Conservation (phyloP, 2,888 invertebrate species). For the Drepana falcataria region DNA sequence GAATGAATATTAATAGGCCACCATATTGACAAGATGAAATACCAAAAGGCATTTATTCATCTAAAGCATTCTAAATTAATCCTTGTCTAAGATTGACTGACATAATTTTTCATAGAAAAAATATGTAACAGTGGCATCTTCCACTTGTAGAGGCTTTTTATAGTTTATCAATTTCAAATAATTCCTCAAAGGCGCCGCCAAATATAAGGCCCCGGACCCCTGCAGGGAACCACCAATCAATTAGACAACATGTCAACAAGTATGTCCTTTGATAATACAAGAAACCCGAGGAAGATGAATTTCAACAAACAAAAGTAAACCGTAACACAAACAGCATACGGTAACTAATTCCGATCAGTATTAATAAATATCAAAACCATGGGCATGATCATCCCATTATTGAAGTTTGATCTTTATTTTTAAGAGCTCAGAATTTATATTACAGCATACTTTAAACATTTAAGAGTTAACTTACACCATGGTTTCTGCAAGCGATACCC, state of each 20-base stretch:
- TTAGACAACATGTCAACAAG: slow-evolving; percentile 79
- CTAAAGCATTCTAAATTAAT: slow-evolving; percentile 15
- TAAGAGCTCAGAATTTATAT: slow-evolving; percentile 13
- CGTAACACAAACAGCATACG: slow-evolving; percentile 55
- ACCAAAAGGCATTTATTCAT: slow-evolving; percentile 9
- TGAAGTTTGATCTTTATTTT: slow-evolving; percentile 30
- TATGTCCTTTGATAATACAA: slow-evolving; percentile 70
- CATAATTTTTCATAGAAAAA: slow-evolving; percentile 39
- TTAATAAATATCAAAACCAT: slow-evolving; percentile 32
- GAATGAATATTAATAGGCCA: neutral
- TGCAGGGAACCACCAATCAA: slow-evolving; percentile 75
- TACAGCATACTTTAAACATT: slow-evolving; percentile 31
- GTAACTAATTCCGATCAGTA: slow-evolving; percentile 42
- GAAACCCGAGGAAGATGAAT: slow-evolving; percentile 39
- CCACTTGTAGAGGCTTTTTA: slow-evolving; percentile 67
- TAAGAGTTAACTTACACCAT: slow-evolving; percentile 36
- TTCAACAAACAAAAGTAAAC: slow-evolving; percentile 49
- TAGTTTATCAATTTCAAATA: slow-evolving; percentile 75
- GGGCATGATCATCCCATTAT: slow-evolving; percentile 15
- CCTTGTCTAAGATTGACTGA: slow-evolving; percentile 36
- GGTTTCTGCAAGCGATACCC: slow-evolving; percentile 68
- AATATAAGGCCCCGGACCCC: slow-evolving; percentile 66
- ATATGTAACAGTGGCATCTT: slow-evolving; percentile 71
- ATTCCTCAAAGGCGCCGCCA: slow-evolving; percentile 72
- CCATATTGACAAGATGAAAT: slow-evolving; percentile 6